These are phyloP conservation scores for Salvelinus namaycush DNA, from an alignment of 2,113 vertebrate species.

Conservation along the genomic window DNA sequence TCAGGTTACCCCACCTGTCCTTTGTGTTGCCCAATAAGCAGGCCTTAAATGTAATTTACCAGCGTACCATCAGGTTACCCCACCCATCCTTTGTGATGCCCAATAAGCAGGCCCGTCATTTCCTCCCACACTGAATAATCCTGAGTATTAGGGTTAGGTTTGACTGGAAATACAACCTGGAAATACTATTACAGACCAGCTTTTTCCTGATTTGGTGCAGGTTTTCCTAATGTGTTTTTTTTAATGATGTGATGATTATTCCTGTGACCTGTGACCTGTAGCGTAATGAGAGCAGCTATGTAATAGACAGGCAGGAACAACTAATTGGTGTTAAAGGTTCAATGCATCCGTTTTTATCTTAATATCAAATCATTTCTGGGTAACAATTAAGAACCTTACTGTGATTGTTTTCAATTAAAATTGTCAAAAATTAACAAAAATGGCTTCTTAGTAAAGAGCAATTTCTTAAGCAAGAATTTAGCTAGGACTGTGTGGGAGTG, in stretches of 20 bases:
- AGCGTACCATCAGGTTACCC: background rate
- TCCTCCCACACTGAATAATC: constrained; percentile 17
- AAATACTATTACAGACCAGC: background rate
- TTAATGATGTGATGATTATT: background rate
- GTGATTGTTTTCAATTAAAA: no score
- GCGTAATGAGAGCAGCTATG: background rate
- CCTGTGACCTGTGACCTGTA: background rate
- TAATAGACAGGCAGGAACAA: background rate
- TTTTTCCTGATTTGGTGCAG: background rate
- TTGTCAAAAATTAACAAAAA: no score
- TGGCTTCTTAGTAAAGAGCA: no score
- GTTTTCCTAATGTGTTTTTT: background rate
- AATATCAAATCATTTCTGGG: no score
- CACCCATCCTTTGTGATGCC: no score
- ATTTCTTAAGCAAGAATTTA: no score
- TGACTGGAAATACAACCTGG: background rate
- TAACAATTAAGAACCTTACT: no score
- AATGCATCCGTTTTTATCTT: no score
- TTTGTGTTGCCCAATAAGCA: no score
- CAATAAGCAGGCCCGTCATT: background rate
- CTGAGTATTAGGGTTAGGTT: constrained; percentile 29
- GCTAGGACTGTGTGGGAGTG: no score
- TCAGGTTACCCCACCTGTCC: no score
- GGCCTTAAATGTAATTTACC: no score
- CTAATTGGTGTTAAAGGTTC: background rate